A percentile compares a stretch with the other conserved stretches of the same genome.
Evolutionary conservation across 2,113 vertebrate genomes (phyloP).

Genomic region (Uropsilus gracilis): DNA sequence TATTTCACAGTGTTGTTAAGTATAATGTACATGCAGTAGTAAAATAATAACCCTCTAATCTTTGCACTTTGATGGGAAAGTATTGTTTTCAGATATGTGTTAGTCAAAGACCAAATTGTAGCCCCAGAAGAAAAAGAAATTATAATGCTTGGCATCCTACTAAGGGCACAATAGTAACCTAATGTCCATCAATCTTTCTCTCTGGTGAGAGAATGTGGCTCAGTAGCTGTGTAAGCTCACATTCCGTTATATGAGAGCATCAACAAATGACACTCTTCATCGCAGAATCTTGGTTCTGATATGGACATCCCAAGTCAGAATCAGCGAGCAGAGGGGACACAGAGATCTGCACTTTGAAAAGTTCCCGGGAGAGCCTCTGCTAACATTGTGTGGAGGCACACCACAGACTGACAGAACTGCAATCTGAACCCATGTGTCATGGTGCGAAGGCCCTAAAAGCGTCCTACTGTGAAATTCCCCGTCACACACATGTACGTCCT

Average conservation of each 20-base stretch:
- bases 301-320: background rate
- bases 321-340: background rate
- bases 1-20: background rate
- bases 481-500: background rate
- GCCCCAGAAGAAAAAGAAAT: background rate
- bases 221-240: background rate
- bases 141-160: background rate
- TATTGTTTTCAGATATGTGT: background rate
- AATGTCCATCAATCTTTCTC: background rate
- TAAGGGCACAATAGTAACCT: background rate
- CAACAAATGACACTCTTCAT: background rate
- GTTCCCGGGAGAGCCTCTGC: no score
- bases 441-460: background rate
- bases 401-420: background rate
- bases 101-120: conserved; percentile 8
- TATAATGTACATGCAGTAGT: background rate
- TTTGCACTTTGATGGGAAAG: background rate
- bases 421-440: background rate
- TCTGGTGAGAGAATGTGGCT: background rate
- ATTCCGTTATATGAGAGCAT: background rate
- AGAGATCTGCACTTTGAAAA: background rate
- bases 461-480: background rate
- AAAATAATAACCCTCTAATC: conserved; percentile 10
- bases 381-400: background rate
- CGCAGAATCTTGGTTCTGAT: background rate